Evolutionary conservation across 2,113 vertebrate species (phyloP).

Genomic region (Cynoglossus semilaevis): DNA sequence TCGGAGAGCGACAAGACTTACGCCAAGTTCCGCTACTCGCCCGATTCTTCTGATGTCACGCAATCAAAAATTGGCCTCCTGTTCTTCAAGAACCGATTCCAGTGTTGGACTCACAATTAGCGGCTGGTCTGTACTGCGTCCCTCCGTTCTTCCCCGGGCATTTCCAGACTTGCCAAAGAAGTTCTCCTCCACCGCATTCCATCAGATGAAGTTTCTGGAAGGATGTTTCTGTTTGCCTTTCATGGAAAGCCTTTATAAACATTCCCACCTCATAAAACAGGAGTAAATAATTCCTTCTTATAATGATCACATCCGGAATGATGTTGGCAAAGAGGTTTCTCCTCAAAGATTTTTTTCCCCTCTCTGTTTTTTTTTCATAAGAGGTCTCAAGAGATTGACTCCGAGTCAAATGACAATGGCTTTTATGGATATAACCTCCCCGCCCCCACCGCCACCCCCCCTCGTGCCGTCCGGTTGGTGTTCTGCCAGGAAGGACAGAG

Average conservation of each 20-base stretch:
- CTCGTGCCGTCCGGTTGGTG: too few species aligned
- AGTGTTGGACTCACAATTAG: constrained; percentile 87
- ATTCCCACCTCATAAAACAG: constrained; percentile 10
- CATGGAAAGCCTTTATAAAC: constrained; percentile 17
- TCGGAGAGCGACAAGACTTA: constrained; percentile 81
- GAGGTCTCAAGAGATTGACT: too few species aligned
- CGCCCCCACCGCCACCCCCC: too few species aligned
- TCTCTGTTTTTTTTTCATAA: too few species aligned
- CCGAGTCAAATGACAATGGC: too few species aligned
- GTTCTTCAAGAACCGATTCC: constrained; percentile 91
- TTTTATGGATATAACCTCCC: too few species aligned
- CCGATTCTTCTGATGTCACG: constrained; percentile 74
- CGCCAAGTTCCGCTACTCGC: constrained; percentile 84
- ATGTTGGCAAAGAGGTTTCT: too few species aligned
- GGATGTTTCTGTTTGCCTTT: constrained; percentile 24
- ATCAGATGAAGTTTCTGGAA: constrained; percentile 39
- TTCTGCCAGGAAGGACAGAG: too few species aligned
- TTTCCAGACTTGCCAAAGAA: constrained; percentile 68
- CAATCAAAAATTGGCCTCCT: constrained; percentile 80
- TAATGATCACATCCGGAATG: too few species aligned
- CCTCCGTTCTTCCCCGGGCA: constrained; percentile 40
- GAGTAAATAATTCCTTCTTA: too few species aligned
- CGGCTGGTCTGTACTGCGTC: constrained; percentile 7
- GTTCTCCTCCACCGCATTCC: constrained; percentile 14
- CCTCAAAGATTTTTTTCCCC: too few species aligned